Base-by-base conservation (phyloP, 1,140 invertebrate species). In the Manduca sexta region DNA sequence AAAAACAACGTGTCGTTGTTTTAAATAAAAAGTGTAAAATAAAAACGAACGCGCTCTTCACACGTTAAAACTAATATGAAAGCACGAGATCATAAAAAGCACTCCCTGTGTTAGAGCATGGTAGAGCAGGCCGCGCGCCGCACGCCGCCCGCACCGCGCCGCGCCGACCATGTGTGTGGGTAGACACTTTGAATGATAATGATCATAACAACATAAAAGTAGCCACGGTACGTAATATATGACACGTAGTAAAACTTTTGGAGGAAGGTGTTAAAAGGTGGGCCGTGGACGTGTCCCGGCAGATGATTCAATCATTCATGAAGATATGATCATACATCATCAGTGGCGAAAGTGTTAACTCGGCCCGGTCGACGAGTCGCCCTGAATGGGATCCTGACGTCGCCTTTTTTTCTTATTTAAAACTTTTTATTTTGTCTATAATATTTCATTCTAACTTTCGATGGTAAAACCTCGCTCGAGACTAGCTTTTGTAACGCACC, bases 231-330 rank as follows among this genome's bases (percentile, higher is more conserved):
- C 67, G 68, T 76, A 73, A 80, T 78, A 77, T 78, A 74, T 72
- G 67, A 73, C 56, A 61, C 64, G 71, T 69, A 69, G 74, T 83
- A 81, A 83, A 83, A 74, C 73, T 82, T 70, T 75, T 64, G 60
- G 69, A 77, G 62, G 74, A 70, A 83, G 79, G 79, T 83, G 77
- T 83, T 75, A 83, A 83, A 81, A 79, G 79, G 66, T 69, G 63
- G 59, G 49, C 62, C 60, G 62, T 60, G 71, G 66, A 74, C 74
- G 72, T 78, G 78, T 78, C 69, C 45, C 60, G 60, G 63, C 60
- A 73, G 74, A 81, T 74, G 74, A 83, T 83, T 81, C 77, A 76
- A 84, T 84, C 80, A 81, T 80, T 84, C 77, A 84, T 77, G 56
- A 50, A 71, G 76, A 76, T 76, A 78, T 74, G 60, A 77, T 79